Evolutionary conservation across 2,113 vertebrate genomes (phyloP).

Genomic region (Phrynocephalus versicolor): DNA sequence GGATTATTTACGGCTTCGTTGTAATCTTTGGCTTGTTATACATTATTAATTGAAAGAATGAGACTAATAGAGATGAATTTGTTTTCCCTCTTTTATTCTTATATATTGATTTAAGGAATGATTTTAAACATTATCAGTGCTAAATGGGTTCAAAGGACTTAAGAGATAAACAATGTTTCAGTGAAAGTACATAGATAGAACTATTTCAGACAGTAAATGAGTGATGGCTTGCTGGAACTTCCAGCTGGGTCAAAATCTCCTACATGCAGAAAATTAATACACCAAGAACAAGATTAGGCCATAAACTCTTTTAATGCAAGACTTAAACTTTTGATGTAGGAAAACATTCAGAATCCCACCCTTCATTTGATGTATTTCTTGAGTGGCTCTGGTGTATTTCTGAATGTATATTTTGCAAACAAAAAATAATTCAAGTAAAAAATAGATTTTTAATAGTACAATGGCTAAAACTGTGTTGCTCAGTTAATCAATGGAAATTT

Average conservation of each 20-base stretch:
- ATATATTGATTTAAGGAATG: background rate
- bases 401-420: background rate
- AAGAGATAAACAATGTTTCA: background rate
- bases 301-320: background rate
- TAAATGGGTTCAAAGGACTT: background rate
- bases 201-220: background rate
- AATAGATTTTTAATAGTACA: too few relatives aligned
- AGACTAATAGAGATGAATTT: conserved; percentile 5
- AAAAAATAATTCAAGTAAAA: too few relatives aligned
- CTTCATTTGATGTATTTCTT: background rate
- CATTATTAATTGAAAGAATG: conserved; percentile 26
- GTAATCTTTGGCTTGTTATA: background rate
- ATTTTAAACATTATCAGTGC: background rate
- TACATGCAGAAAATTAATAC: background rate
- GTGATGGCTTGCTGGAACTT: background rate
- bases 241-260: background rate
- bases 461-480: too few relatives aligned
- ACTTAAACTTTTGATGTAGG: background rate
- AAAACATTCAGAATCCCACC: background rate
- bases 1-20: background rate
- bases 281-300: too few relatives aligned
- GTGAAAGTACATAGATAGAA: background rate
- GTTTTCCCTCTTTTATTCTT: conserved; percentile 10
- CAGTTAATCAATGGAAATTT: too few relatives aligned
- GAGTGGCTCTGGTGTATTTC: background rate